Evolutionary conservation across 2,888 invertebrate species (phyloP).

Genomic region (Listrodromus nycthemerus): DNA sequence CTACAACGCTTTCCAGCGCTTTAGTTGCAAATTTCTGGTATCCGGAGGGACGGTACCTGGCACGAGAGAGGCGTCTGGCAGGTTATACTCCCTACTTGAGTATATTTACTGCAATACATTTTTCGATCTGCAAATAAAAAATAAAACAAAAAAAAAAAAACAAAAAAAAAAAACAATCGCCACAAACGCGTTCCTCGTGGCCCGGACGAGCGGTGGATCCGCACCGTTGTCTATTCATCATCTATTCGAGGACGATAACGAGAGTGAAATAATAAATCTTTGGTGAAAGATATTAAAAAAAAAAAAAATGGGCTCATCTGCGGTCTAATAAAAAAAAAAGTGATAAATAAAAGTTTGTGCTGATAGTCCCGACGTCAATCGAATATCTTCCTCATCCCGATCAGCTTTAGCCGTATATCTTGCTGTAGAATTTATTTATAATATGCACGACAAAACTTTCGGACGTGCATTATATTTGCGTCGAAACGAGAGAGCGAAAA

Average conservation of each 20-base stretch:
- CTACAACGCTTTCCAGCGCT: slow-evolving; percentile 80
- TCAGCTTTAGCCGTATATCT: slow-evolving; percentile 63
- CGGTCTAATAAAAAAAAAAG: slow-evolving; percentile 22
- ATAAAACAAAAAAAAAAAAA: slow-evolving; percentile 14
- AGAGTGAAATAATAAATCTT: slow-evolving; percentile 30
- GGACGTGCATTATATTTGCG: slow-evolving; percentile 67
- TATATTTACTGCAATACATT: slow-evolving; percentile 30
- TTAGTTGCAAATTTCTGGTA: slow-evolving; percentile 77
- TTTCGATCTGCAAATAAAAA: slow-evolving; percentile 33
- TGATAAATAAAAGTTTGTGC: slow-evolving; percentile 30
- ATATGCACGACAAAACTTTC: slow-evolving; percentile 65
- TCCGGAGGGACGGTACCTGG: slow-evolving; percentile 67
- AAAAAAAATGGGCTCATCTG: slow-evolving; percentile 38
- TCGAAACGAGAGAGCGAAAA: slow-evolving; percentile 8
- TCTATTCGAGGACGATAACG: slow-evolving; percentile 49
- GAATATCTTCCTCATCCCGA: slow-evolving; percentile 51
- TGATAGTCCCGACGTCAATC: slow-evolving; percentile 31
- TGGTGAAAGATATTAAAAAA: slow-evolving; percentile 7
- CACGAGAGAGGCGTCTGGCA: slow-evolving; percentile 62
- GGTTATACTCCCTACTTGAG: slow-evolving; percentile 45
- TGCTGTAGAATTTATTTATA: slow-evolving; percentile 65
- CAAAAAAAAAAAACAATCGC: slow-evolving; percentile 61
- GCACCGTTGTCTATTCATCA: slow-evolving; percentile 36
- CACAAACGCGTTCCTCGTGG: slow-evolving; percentile 58
- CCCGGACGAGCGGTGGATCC: slow-evolving; percentile 34